Percentiles rank a stretch among this genome's conserved stretches.
These are phyloP conservation scores for Ephestia elutella DNA, from an alignment of 1,140 invertebrate species.

Conservation along the genomic window DNA sequence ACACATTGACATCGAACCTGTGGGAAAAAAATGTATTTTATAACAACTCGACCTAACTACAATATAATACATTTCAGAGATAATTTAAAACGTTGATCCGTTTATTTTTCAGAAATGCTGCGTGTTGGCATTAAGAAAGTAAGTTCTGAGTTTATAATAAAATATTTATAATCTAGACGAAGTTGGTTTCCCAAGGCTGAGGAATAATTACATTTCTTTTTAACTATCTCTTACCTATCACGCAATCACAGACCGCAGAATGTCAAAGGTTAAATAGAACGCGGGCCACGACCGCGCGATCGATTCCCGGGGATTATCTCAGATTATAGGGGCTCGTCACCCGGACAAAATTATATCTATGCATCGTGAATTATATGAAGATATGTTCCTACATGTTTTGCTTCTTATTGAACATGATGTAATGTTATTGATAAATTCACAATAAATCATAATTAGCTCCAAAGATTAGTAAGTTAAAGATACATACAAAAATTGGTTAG, in stretches of 20 bases:
- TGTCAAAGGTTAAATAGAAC: not conserved
- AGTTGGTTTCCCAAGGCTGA: not conserved
- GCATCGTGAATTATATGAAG: not conserved
- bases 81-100: too few relatives aligned
- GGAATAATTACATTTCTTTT: not conserved
- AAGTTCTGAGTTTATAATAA: too few relatives aligned
- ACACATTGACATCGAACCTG: slow-evolving; percentile 80
- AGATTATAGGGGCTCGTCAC: not conserved
- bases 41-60: too few relatives aligned
- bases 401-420: not conserved
- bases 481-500: too few relatives aligned
- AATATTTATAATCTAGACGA: too few relatives aligned
- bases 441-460: too few relatives aligned
- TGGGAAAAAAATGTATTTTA: slow-evolving; percentile 22
- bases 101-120: too few relatives aligned
- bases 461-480: too few relatives aligned
- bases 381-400: not conserved
- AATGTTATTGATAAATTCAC: too few relatives aligned
- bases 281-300: not conserved
- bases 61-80: not conserved
- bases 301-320: not conserved
- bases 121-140: too few relatives aligned
- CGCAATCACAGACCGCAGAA: not conserved
- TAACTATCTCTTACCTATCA: not conserved
- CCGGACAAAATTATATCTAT: not conserved